Evolutionary conservation across 1,140 invertebrate genomes (phyloP), one percentile per base, ranked within the genome.

Genomic region (Zaprionus kolodkinae): DNA sequence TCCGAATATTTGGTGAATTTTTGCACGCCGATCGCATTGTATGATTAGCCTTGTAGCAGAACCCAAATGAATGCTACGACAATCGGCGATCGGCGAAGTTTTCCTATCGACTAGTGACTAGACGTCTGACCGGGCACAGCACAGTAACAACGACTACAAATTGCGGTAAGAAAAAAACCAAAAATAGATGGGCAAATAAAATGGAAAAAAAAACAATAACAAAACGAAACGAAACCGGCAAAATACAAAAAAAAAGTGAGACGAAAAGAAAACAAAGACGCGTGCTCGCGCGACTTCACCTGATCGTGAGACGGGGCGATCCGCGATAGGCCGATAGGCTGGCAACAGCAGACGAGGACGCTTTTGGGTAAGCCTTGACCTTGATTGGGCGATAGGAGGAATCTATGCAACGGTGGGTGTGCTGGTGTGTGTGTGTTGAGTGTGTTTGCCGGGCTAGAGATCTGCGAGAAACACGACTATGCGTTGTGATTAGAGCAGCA

Each of bases 201-300:
- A 55, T 30, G 11, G 5, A 54, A 21, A 30, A 55, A 55, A 55
- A 30, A 55, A 55, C 6, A 55, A 55, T 7, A 55, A 54, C n/a
- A 25, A 54, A 54, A n/a, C 25, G 11, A 25, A 27, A 25, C 21
- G 11, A 25, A 27, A 25, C 21, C 21, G 11, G 45, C 45, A 50
- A 25, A n/a, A n/a, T n/a, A n/a, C n/a, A n/a, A n/a, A n/a, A 50
- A 21, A 60, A 50, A 21, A 60, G 3, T n/a, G 17, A 15, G 43
- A 63, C 61, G 63, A 85, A 81, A 84, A 67, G 66, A 81, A 86
- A 86, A 84, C 63, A 79, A 52, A 84, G 76, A 72, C 63, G 78
- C 71, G 82, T 85, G 85, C 84, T 64, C 76, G 35, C 38, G 48
- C 55, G 77, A 59, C 48, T 81, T 79, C 62, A 78, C 72, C 66